A percentile compares a stretch with the other conserved stretches of the same genome.
These are phyloP conservation scores for Patella caerulea DNA, from an alignment of 2,888 invertebrate species.

Conservation along the genomic window DNA sequence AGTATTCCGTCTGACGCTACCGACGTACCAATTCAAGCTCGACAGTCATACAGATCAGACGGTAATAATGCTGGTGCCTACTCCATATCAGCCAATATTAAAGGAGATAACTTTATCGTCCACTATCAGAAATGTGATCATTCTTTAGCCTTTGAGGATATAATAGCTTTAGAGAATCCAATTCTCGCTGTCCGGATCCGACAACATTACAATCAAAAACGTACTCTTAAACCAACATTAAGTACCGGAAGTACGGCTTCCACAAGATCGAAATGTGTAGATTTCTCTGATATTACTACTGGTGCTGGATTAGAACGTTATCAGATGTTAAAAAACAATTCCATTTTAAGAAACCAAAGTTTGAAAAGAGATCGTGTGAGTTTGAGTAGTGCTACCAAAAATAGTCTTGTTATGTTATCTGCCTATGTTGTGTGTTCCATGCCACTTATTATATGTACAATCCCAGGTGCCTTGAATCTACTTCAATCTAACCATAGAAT, in stretches of 20 bases:
- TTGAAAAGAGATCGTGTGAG: constrained; percentile 56
- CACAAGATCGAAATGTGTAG: constrained; percentile 41
- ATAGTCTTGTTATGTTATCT: constrained; percentile 64
- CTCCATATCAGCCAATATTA: constrained; percentile 42
- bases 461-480: constrained; percentile 46
- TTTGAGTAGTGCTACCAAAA: constrained; percentile 61
- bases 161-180: constrained; percentile 59
- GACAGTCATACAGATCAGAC: constrained; percentile 27
- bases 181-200: constrained; percentile 37
- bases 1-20: constrained; percentile 52
- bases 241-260: constrained; percentile 38
- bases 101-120: constrained; percentile 48
- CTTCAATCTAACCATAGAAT: constrained; percentile 40
- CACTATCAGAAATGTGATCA: constrained; percentile 59
- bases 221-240: constrained; percentile 44
- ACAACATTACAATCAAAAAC: constrained; percentile 33
- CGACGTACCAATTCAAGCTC: constrained; percentile 26
- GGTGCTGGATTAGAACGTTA: constrained; percentile 59
- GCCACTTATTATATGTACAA: constrained; percentile 58
- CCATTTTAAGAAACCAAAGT: constrained; percentile 47
- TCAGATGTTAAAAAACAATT: constrained; percentile 54
- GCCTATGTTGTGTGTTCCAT: constrained; percentile 58
- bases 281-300: constrained; percentile 65
- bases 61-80: constrained; percentile 19
- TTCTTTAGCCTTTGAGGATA: constrained; percentile 54